These are phyloP conservation scores for Ditula angustiorana DNA, from an alignment of 2,888 invertebrate genomes.

Conservation along the genomic window DNA sequence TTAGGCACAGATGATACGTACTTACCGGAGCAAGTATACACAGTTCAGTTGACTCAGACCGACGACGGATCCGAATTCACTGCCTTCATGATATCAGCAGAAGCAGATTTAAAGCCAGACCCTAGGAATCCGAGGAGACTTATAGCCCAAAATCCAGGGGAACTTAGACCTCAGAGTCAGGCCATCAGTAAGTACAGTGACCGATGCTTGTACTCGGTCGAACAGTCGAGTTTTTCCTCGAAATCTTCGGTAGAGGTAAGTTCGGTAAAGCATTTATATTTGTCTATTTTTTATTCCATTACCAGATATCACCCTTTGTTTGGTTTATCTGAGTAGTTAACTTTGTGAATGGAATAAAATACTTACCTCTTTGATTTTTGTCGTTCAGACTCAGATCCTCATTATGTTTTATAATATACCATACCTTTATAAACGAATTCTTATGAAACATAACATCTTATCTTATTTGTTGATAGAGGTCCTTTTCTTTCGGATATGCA, in stretches of 20 bases:
- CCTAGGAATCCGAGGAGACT: constrained; percentile 67
- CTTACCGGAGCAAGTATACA: constrained; percentile 75
- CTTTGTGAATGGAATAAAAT: too few species aligned
- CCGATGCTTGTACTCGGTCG: constrained; percentile 72
- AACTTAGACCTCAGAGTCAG: constrained; percentile 61
- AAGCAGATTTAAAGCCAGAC: constrained; percentile 70
- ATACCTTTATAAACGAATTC: too few species aligned
- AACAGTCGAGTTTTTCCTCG: constrained; percentile 62
- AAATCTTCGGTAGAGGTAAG: constrained; percentile 70
- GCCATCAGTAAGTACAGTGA: constrained; percentile 69
- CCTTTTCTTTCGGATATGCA: too few species aligned
- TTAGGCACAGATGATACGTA: constrained; percentile 63
- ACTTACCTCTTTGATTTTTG: too few species aligned
- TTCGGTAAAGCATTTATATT: not conserved
- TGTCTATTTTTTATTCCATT: too few species aligned
- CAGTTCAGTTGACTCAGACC: constrained; percentile 68
- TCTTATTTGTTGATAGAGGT: too few species aligned
- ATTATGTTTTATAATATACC: too few species aligned
- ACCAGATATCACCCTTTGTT: too few species aligned
- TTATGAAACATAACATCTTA: too few species aligned
- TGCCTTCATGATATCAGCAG: constrained; percentile 75
- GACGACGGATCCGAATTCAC: constrained; percentile 69
- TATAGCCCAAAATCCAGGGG: constrained; percentile 63
- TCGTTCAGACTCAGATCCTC: too few species aligned
- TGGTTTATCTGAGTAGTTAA: too few species aligned